Percentiles rank a stretch among this genome's conserved stretches.
Conservation (phyloP, 2,888 invertebrate species). For the Myopa testacea region DNA sequence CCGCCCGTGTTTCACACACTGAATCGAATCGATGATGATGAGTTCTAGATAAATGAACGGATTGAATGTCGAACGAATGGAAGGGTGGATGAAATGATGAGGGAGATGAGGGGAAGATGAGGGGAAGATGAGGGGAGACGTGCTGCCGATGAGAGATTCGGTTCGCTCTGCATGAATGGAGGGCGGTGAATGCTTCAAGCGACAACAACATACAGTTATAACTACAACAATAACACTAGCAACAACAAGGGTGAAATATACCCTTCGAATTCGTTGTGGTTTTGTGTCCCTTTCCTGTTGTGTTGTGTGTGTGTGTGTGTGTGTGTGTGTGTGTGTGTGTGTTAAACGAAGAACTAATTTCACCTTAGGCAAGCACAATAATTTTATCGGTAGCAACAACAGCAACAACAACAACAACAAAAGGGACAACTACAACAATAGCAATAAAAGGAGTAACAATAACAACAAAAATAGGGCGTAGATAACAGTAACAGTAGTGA, state of each 20-base stretch:
- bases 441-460: neutral
- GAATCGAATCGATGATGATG: too few species aligned
- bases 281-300: neutral
- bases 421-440: constrained; percentile 12
- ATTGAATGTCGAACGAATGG: too few species aligned
- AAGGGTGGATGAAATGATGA: too few species aligned
- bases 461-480: neutral
- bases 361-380: constrained; percentile 36
- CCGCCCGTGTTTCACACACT: too few species aligned
- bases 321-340: neutral
- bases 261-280: too few species aligned
- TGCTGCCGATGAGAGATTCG: too few species aligned
- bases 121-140: too few species aligned
- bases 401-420: constrained; percentile 17
- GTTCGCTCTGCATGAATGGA: too few species aligned
- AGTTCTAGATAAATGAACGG: too few species aligned
- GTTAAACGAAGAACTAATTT: neutral
- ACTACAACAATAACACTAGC: constrained; percentile 18
- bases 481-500: too few species aligned
- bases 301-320: neutral
- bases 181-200: neutral
- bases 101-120: too few species aligned
- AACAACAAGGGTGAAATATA: neutral
- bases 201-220: constrained; percentile 2
- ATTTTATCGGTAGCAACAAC: constrained; percentile 15